Evolutionary conservation across 2,113 vertebrate genomes (phyloP).

Genomic region (Phylloscopus trochilus): DNA sequence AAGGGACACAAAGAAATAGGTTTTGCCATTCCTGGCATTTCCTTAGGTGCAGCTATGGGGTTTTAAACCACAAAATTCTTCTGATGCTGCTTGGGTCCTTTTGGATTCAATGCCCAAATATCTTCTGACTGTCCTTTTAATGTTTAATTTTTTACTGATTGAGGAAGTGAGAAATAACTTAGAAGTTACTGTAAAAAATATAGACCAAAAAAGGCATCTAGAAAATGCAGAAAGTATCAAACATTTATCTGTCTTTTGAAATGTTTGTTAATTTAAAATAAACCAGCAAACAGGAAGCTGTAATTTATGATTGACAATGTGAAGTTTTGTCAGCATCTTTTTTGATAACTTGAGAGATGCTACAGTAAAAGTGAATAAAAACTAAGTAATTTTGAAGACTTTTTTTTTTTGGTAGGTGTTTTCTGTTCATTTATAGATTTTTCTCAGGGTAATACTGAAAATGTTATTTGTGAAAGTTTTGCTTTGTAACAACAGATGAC

Average conservation of each 20-base stretch:
- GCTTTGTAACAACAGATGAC: not conserved
- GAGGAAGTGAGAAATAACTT: not conserved
- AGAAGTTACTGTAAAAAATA: not conserved
- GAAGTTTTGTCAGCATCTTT: not conserved
- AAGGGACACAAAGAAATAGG: not conserved
- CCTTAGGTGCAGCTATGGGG: not conserved
- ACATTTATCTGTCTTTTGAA: not conserved
- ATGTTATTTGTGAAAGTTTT: not conserved
- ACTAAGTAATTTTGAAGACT: not conserved
- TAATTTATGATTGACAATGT: not conserved
- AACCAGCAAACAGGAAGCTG: not conserved
- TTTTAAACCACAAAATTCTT: not conserved
- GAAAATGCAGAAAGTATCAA: not conserved
- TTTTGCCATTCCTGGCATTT: not conserved
- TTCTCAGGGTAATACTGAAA: not conserved
- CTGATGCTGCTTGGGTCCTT: not conserved
- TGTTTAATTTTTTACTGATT: not conserved
- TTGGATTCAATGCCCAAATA: not conserved
- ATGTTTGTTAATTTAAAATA: not conserved
- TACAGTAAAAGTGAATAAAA: not conserved
- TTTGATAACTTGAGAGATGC: not conserved
- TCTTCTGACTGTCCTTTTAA: not conserved
- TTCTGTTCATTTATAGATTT: not conserved
- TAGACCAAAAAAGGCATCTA: not conserved
- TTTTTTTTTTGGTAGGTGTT: not conserved